Evolutionary conservation across 2,888 invertebrate genomes (phyloP), one percentile per base, ranked within the genome.

Genomic region (Hypomecis atomaria): DNA sequence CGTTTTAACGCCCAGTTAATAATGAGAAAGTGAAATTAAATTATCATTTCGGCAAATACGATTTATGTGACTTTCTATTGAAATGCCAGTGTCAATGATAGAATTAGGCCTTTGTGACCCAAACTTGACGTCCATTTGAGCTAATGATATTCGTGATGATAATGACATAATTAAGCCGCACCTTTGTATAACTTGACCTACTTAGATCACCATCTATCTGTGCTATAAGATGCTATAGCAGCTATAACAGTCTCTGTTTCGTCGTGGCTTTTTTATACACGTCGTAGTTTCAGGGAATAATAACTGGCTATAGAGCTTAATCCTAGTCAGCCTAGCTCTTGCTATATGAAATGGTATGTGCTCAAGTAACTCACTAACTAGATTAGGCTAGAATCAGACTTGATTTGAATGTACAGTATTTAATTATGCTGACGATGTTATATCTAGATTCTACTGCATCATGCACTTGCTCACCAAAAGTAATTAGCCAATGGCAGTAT

Each of bases 21-120:
- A 62, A 62, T 60, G 54, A 58, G 68, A 72, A 70, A 73, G 72
- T 70, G 60, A 71, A 74, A 70, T 66, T 69, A 64, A 63, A 61
- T 62, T 44, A 59, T 67, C 59, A 65, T 70, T 64, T 71, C 50
- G 43, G 47, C 44, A 65, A 47, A 66, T 55, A 48, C 33, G 37
- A 59, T 55, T 55, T 44, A 64, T 59, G 49, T 8, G 33, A 50
- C 59, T 64, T 59, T 59, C 59, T 64, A 59, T 59, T 59, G 42
- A 59, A 62, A 58, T 53, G 40, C 56, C 43, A 62, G 47, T 49
- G 38, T 38, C 42, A 38, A 45, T 54, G 50, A 34, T 13, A 37
- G 38, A 23, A 52, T 57, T 47, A 58, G 34, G 40, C 45, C 8
- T 42, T 48, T 43, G 34, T 34, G n/a, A 49, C 7, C 38, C 11